Evolutionary conservation across 2,888 invertebrate species (phyloP), one percentile per base, ranked within the genome.

Genomic region (Nomada fucata): DNA sequence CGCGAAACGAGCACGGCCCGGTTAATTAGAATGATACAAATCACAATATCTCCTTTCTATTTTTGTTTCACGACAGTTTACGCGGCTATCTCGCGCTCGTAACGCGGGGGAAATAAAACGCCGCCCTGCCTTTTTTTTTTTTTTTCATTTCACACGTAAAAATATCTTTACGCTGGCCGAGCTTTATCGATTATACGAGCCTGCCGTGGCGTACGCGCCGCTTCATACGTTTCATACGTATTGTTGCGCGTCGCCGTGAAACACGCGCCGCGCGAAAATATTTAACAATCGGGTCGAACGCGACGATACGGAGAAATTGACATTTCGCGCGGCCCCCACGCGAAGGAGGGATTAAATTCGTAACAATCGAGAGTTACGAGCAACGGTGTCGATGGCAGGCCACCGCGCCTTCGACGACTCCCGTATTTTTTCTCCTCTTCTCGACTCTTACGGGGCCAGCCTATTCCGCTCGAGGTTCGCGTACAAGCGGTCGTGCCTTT

Each of bases 361-460:
- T 83, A 85, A 89, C 83, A 85, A 53, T 79, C 57, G 79, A 81
- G 79, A 89, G 82, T 89, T 87, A 89, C 84, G 85, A 76, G 85
- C 81, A 55, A 59, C 29, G 68, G 83, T 89, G 88, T 88, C 84
- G 87, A 53, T 90, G 88, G 84, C 90, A 86, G 80, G 79, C 78
- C 68, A 86, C 85, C 89, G 83, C 85, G 87, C 84, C 86, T 82
- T 82, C 77, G 67, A 82, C 83, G 84, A 65, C 72, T 63, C 73
- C 55, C 53, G n/a, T 80, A 70, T 84, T 83, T 87, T 87, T 83
- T 36, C 52, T 52, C 55, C 44, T 23, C 42, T 67, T 84, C 73
- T 77, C 63, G 64, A 57, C 26, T 20, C 63, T 64, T 86, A 74
- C 74, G 68, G 60, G 36, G 50, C 44, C 50, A 26, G 50, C 11